Evolutionary conservation across 2,888 invertebrate genomes (phyloP).

Genomic region (Isoperla grammatica): DNA sequence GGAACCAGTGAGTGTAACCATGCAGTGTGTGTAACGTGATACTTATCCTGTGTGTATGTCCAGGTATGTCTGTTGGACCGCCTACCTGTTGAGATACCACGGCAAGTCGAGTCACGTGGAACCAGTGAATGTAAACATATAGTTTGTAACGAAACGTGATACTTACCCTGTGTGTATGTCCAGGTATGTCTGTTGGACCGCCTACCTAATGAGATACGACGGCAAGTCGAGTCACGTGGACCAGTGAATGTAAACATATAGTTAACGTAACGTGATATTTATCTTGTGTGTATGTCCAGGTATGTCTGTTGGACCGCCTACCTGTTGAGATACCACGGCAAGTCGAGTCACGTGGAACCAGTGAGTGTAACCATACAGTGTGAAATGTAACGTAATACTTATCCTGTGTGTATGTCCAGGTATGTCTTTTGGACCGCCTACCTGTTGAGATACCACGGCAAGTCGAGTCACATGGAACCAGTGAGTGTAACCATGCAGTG

Average conservation of each 20-base stretch:
- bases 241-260: too few species aligned
- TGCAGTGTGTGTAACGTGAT: too few species aligned
- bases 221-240: too few species aligned
- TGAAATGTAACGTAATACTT: too few species aligned
- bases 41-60: too few species aligned
- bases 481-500: too few species aligned
- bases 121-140: slow-evolving; percentile 43
- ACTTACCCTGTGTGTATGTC: too few species aligned
- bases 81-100: slow-evolving; percentile 54
- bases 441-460: slow-evolving; percentile 52
- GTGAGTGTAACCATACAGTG: slow-evolving; percentile 38
- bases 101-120: slow-evolving; percentile 54
- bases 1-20: slow-evolving; percentile 49
- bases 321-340: slow-evolving; percentile 52
- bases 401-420: slow-evolving; percentile 37
- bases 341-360: slow-evolving; percentile 56
- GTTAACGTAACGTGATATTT: too few species aligned
- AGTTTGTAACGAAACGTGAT: too few species aligned
- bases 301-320: slow-evolving; percentile 69
- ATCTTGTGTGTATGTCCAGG: slow-evolving; percentile 35
- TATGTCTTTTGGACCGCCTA: slow-evolving; percentile 69
- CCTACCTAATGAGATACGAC: too few species aligned
- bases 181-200: too few species aligned
- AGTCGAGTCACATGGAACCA: slow-evolving; percentile 57
- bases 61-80: slow-evolving; percentile 64